Evolutionary conservation across 1,140 invertebrate species (phyloP), one percentile per base, ranked within the genome.

Genomic region (Pantala flavescens): DNA sequence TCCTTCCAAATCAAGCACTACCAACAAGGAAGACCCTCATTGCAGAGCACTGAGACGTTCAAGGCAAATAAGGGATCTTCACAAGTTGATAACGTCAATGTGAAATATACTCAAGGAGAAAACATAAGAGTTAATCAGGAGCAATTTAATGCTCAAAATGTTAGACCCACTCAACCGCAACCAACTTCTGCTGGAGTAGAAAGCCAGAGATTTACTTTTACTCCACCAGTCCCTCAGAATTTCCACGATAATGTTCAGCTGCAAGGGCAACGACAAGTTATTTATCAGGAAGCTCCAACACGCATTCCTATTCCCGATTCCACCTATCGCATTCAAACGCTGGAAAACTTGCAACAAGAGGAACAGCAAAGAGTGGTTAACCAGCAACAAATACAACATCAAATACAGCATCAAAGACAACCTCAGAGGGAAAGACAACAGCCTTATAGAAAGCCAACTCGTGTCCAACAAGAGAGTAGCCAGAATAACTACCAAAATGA

Each of bases 91-190:
- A 36, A 36, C 9, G 9, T 2, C 9, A 36, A 36, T 9, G 28
- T 36, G 28, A 36, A 36, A 36, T 36, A 36, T 36, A 5, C 28
- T 36, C 84, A 84, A 76, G 73, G 70, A 79, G 79, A 74, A 81
- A 83, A 49, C 19, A 76, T 7, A 83, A 83, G 70, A 71, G 42
- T 74, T 79, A 80, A 63, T 76, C 77, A 0, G 77, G 77, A 72
- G 80, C 77, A 63, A 80, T 79, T 43, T 75, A 9, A 36, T 9
- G 28, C 28, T 2, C 28, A 36, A 36, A 36, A 36, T 9, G 28
- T 36, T 36, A 36, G 28, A 36, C 28, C 28, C 3, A 36, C 28
- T 36, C 28, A 36, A 36, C 3, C 28, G 28, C 28, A 36, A 36
- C 9, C 28, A 5, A 5, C 28, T 36, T 5, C 2, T 36, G 28